Percentiles rank a stretch among this genome's conserved stretches.
phyloP scores from a whole-genome alignment of 1,140 invertebrate genomes.

The Drosophila tristis region DNA sequence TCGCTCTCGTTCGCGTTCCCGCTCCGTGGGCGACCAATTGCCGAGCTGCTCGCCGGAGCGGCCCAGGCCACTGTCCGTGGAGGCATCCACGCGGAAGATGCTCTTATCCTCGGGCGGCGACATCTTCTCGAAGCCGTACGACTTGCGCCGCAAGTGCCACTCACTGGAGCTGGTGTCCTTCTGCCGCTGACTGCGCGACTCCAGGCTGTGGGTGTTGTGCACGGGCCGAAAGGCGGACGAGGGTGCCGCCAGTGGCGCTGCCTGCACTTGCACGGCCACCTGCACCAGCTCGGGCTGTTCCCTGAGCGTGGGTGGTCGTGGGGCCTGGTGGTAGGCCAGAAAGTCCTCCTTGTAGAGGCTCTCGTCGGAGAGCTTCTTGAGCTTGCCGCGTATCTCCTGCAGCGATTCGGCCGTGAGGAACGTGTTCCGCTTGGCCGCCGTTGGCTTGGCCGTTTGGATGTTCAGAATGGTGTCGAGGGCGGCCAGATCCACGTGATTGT shows the following conservation, averaged over 20 bases:
- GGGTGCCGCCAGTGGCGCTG: conserved; percentile 13
- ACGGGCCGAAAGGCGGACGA: conserved; percentile 61
- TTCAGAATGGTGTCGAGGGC: conserved; percentile 85
- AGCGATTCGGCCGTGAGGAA: conserved; percentile 87
- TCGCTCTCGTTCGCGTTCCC: conserved; percentile 20
- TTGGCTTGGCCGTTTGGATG: conserved; percentile 56
- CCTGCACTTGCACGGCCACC: conserved; percentile 75
- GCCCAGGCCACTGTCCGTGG: conserved; percentile 89
- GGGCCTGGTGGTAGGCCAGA: conserved; percentile 44
- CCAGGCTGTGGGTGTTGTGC: conserved; percentile 86
- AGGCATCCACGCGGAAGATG: conserved; percentile 86
- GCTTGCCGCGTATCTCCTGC: conserved; percentile 86
- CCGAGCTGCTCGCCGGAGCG: conserved; percentile 88
- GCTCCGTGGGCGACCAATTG: conserved; percentile 83
- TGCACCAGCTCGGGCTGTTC: conserved; percentile 3
- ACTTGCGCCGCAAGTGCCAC: conserved; percentile 89
- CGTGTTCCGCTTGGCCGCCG: conserved; percentile 68
- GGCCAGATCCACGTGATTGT: conserved; percentile 85
- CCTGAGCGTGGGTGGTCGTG: no score
- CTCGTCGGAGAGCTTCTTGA: conserved; percentile 85
- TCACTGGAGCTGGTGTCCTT: conserved; percentile 85
- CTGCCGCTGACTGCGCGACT: conserved; percentile 84
- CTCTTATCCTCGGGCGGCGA: conserved; percentile 85
- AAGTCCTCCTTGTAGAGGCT: conserved; percentile 80
- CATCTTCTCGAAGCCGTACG: conserved; percentile 90